A percentile compares a stretch with the other conserved stretches of the same genome.
Conservation (phyloP, 2,888 invertebrate species). For the Drosophila robusta region DNA sequence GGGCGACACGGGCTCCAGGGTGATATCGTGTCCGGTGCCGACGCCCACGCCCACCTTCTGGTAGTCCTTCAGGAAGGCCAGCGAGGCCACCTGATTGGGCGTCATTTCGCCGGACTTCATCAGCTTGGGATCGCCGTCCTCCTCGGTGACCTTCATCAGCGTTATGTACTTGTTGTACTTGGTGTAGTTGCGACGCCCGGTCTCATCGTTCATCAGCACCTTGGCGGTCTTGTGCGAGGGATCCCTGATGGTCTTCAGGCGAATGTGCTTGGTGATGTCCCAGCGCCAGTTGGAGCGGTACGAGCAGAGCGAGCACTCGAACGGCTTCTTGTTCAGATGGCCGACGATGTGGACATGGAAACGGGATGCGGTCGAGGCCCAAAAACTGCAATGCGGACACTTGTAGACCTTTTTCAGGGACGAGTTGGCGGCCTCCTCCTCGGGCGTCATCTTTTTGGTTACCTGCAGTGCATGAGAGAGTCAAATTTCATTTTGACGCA, state of each 20-base stretch:
- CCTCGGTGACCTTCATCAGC: conserved; percentile 88
- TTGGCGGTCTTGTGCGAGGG: conserved; percentile 92
- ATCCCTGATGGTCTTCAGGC: conserved; percentile 94
- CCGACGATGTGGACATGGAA: conserved; percentile 98
- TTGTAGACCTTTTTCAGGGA: conserved; percentile 93
- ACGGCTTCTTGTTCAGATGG: conserved; percentile 96
- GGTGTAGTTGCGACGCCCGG: conserved; percentile 95
- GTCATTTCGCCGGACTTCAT: conserved; percentile 85
- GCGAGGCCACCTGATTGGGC: conserved; percentile 85
- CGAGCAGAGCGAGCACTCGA: conserved; percentile 97
- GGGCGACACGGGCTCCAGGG: conserved; percentile 76
- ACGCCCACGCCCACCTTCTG: conserved; percentile 81
- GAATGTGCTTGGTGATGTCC: conserved; percentile 98
- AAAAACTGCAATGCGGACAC: conserved; percentile 96
- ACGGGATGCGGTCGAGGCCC: conserved; percentile 96
- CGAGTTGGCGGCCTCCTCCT: conserved; percentile 88
- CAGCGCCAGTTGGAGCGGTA: conserved; percentile 98
- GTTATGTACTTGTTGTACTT: conserved; percentile 96
- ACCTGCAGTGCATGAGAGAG: conserved; percentile 85
- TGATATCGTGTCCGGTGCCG: conserved; percentile 75
- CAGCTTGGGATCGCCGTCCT: conserved; percentile 85
- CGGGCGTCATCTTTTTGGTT: conserved; percentile 88
- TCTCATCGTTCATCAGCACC: conserved; percentile 96
- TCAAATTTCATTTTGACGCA: conserved; percentile 84
- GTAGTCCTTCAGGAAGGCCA: conserved; percentile 86